Conservation (phyloP, 2,797 vertebrate genomes). For the Spinus olivaceus region DNA sequence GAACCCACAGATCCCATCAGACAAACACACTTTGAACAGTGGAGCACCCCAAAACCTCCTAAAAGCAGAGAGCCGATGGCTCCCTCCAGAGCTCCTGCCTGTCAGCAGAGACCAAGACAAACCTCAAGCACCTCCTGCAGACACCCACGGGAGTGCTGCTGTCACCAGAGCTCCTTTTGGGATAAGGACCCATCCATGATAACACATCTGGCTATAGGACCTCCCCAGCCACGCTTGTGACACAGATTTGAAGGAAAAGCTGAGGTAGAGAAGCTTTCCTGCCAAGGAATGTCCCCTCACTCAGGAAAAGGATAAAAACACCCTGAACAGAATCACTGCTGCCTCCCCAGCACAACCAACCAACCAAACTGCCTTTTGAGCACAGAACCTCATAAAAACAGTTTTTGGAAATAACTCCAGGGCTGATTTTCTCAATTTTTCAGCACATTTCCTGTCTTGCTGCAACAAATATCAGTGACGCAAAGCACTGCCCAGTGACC, state of each 20-base stretch:
- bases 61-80: neutral
- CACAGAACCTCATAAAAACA: neutral
- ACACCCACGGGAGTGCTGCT: rapidly evolving
- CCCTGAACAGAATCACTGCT: neutral
- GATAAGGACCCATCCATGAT: neutral
- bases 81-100: neutral
- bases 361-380: neutral
- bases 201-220: rapidly evolving
- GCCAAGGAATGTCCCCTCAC: rapidly evolving
- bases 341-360: neutral
- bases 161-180: neutral
- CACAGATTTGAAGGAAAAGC: neutral
- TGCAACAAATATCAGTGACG: neutral
- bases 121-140: neutral
- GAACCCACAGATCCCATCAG: neutral
- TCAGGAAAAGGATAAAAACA: neutral
- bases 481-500: neutral
- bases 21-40: rapidly evolving
- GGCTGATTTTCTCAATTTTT: neutral
- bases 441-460: neutral
- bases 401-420: neutral
- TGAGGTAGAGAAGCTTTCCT: neutral
- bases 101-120: neutral
- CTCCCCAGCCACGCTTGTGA: rapidly evolving
- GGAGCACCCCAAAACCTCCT: neutral